Conservation (phyloP, 2,113 vertebrate genomes). For the Sturnira hondurensis region DNA sequence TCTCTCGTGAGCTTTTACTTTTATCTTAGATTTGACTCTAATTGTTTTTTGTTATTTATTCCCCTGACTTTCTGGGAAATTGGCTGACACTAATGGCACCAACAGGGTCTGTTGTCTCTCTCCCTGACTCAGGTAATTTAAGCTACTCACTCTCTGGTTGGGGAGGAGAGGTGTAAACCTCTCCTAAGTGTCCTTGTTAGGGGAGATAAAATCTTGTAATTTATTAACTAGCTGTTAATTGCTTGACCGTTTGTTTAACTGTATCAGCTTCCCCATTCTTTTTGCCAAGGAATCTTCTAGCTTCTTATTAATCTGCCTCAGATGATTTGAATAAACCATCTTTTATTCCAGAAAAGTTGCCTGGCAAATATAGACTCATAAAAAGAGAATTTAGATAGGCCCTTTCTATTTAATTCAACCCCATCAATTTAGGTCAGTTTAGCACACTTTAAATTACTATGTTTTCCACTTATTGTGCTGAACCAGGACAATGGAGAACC, state of each 20-base stretch:
- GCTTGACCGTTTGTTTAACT: background rate
- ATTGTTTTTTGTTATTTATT: background rate
- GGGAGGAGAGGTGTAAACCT: background rate
- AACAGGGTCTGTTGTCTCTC: background rate
- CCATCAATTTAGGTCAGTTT: background rate
- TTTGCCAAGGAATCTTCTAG: background rate
- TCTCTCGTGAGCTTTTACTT: background rate
- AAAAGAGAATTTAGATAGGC: background rate
- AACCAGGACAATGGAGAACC: background rate
- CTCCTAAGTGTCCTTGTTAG: background rate
- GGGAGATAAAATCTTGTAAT: background rate
- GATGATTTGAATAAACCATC: background rate
- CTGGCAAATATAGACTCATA: background rate
- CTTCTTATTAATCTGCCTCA: background rate
- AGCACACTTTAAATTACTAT: background rate
- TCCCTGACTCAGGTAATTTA: background rate
- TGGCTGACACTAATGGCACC: background rate
- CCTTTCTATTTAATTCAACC: background rate
- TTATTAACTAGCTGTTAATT: background rate
- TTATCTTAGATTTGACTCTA: background rate
- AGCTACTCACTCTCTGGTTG: background rate
- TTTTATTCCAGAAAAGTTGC: background rate
- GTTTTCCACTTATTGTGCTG: background rate
- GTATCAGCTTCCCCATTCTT: background rate
- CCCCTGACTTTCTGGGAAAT: background rate